Evolutionary conservation across 2,113 vertebrate genomes (phyloP), one percentile per base, ranked within the genome.

Genomic region (Cebus imitator): DNA sequence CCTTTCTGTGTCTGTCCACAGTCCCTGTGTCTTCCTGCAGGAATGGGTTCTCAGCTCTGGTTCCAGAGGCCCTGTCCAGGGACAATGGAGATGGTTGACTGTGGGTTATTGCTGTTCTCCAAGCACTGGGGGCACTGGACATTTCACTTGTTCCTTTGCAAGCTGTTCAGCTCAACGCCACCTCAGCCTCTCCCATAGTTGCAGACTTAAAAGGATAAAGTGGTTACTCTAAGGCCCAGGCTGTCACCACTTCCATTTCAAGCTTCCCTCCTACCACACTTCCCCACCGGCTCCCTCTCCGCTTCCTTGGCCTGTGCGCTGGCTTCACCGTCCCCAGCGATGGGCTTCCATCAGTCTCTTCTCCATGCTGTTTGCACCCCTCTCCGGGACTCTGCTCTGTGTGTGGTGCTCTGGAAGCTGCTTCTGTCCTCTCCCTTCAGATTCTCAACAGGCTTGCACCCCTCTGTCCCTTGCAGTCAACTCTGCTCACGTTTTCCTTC

Each of bases 51-150:
- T 91, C 8, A 17, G 30, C 37, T 68, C 35, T n/a, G 68, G 68
- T 37, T n/a, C 37, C 5, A 4, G 17, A 13, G 13, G n/a, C 23
- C 32, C 57, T 4, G 12, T 16, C n/a, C 23, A 10, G 23, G 76
- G 43, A 35, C 0, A 1, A 1, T 8, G 25, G 35, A 66, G 27
- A 3, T 12, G 48, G 40, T 43, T 0, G 17, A 14, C 73, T 27
- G 2, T 25, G 70, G 78, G 37, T 3, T 23, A 25, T 21, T 68
- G 4, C 76, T 93, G 6, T 20, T 12, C 35, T 48, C 3, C 0
- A 20, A 66, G 90, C 17, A 0, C 0, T 1, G 5, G 30, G 64
- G 35, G 21, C 13, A 1, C 40, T 4, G 2, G 30, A 0, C 8
- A 10, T 5, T 48, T 82, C 32, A 1, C 17, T 7, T 0, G 0